These are phyloP conservation scores for Mylabris phalerata DNA, from an alignment of 1,140 invertebrate genomes.

Conservation along the genomic window DNA sequence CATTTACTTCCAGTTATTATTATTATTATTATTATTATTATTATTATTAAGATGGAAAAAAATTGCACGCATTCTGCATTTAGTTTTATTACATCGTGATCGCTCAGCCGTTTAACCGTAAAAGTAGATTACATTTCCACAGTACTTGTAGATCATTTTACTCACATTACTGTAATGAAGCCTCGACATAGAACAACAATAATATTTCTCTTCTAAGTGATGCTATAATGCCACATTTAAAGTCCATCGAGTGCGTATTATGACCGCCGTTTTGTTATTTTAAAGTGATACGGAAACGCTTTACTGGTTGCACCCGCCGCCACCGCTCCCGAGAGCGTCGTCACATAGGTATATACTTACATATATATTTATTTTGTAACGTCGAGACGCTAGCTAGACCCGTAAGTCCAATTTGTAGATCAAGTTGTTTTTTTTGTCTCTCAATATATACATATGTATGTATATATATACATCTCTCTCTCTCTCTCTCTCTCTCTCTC, in stretches of 20 bases:
- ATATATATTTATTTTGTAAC: no score
- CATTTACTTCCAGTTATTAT: background rate
- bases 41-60: slow-evolving; percentile 3
- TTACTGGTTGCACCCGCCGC: slow-evolving; percentile 12
- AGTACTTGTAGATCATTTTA: slow-evolving; percentile 4
- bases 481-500: no score
- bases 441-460: no score
- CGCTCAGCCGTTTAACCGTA: slow-evolving; percentile 10
- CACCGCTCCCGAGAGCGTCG: slow-evolving; percentile 11
- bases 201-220: no score
- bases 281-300: slow-evolving; percentile 4
- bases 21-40: slow-evolving; percentile 5
- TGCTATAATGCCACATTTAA: no score
- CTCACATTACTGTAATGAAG: slow-evolving; percentile 5
- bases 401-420: slow-evolving; percentile 12
- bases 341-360: no score
- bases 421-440: background rate
- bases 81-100: slow-evolving; percentile 8
- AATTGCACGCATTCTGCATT: slow-evolving; percentile 18
- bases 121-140: slow-evolving; percentile 12
- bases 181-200: background rate
- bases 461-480: no score
- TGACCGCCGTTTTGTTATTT: slow-evolving; percentile 3
- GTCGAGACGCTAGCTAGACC: slow-evolving; percentile 1
- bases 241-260: slow-evolving; percentile 3